Base-by-base conservation (phyloP, 2,113 vertebrate genomes). In the Panthera uncia region DNA sequence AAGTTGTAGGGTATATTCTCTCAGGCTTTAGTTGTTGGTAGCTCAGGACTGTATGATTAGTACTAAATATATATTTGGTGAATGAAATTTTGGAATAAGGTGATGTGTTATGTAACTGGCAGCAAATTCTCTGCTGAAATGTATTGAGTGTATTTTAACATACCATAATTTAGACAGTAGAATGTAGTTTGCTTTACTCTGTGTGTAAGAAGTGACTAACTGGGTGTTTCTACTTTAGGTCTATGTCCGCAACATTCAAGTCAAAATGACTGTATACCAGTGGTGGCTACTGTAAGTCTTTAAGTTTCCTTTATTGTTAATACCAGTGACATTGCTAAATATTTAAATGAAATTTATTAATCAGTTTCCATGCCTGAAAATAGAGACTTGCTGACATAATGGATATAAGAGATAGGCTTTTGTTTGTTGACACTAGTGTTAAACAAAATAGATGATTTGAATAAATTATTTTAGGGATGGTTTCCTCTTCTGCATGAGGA, bases 321-420 rank as follows among this genome's bases (percentile, higher is more conserved):
- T 73, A 45, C 1, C 27, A 55, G 55, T 33, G 2, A 57, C 2
- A 21, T 48, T 82, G 2, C 31, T 87, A 52, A 74, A 68, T 38
- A 66, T 48, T 55, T 25, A 33, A 57, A 23, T 78, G 15, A 69
- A 33, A 88, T 50, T 38, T 80, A 80, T 57, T 71, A 36, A 57
- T 57, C 45, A 38, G 7, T 27, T 94, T 65, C 23, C 25, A 27
- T 57, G 48, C 0, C 7, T 61, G 55, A 79, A 90, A 63, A 36
- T n/a, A 85, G 11, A 36, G 23, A 15, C 31, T 76, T 57, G 7
- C 10, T 78, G 45, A 18, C 16, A 21, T 80, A 86, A 71, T 55
- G 27, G 1, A 48, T 50, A 2, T 38, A 36, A 41, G 25, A 38
- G 0, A 25, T n/a, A 4, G 1, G 4, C 0, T 69, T 5, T 31